Base-by-base conservation (phyloP, 2,797 vertebrate genomes). In the Alfaro cultratus region DNA sequence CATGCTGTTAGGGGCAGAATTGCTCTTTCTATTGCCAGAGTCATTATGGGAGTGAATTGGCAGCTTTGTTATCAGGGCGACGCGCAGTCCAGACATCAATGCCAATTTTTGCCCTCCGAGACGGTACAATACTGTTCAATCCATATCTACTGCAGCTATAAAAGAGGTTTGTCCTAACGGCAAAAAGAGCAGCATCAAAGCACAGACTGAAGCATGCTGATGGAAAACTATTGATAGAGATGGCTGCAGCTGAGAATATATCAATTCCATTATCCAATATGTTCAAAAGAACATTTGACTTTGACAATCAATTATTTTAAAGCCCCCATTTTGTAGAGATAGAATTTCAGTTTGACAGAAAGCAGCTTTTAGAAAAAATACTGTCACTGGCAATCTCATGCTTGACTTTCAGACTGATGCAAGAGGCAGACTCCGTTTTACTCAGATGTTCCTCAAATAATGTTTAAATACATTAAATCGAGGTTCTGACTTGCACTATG, bases 41-140 rank as follows among this genome's bases (percentile, higher is more conserved):
- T 73, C 76, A 88, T 94, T 82, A 87, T 75, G 76, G 84, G 81
- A 67, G 73, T 10, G 82, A 85, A 89, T 73, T 86, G 87, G 88
- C 87, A 82, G 82, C 79, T 88, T 82, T 85, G 89, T 92, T 93
- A 92, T 91, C 90, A 71, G 78, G 55, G 73, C 10, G 12, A 31
- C 34, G 51, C 87, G 90, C 82, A 80, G 80, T 83, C 79, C 78
- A 83, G 76, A 88, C 77, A 83, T 85, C 86, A 85, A 39, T 87
- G 88, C 60, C 74, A 29, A 67, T 78, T 89, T 85, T 90, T 92
- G 91, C 91, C 86, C 82, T 85, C 70, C 70, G 80, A 80, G 87
- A 93, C 87, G 94, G 90, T 74, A 76, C 83, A 78, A 75, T 74
- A 46, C 87, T 75, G 73, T 83, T 85, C 78, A 73, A 81, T 91